phyloP scores from a whole-genome alignment of 2,888 invertebrate genomes.

The Leucoma salicis region DNA sequence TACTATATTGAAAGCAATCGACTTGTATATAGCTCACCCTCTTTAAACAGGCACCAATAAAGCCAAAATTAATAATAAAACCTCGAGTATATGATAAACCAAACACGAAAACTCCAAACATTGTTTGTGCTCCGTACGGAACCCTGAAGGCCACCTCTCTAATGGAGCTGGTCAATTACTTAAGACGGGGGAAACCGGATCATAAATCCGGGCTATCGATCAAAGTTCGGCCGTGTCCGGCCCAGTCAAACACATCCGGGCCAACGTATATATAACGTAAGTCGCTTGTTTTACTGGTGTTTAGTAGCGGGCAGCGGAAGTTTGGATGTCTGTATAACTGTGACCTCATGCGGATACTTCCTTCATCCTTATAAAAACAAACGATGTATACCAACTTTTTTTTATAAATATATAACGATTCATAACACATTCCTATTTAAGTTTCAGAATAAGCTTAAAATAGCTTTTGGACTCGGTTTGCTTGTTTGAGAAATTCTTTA shows the following conservation, averaged over 20 bases:
- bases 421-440: no score
- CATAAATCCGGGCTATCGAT: slow-evolving; percentile 77
- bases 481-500: no score
- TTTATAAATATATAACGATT: no score
- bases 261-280: slow-evolving; percentile 10
- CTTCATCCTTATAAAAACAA: no score
- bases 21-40: slow-evolving; percentile 3
- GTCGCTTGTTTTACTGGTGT: not conserved
- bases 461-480: no score
- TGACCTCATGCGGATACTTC: no score
- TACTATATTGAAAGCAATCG: not conserved
- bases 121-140: slow-evolving; percentile 33
- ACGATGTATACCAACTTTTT: not conserved
- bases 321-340: no score
- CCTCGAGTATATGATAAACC: slow-evolving; percentile 23
- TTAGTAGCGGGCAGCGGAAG: not conserved
- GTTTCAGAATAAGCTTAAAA: no score
- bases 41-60: slow-evolving; percentile 22
- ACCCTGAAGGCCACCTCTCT: slow-evolving; percentile 46
- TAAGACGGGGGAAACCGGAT: slow-evolving; percentile 73
- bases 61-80: slow-evolving; percentile 36
- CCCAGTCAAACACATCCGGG: slow-evolving; percentile 38
- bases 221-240: slow-evolving; percentile 66
- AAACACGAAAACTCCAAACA: slow-evolving; percentile 37
- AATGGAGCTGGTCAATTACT: slow-evolving; percentile 80